A percentile compares a stretch with the other conserved stretches of the same genome.
Evolutionary conservation across 2,888 invertebrate species (phyloP).

Genomic region (Nudaria mundana): DNA sequence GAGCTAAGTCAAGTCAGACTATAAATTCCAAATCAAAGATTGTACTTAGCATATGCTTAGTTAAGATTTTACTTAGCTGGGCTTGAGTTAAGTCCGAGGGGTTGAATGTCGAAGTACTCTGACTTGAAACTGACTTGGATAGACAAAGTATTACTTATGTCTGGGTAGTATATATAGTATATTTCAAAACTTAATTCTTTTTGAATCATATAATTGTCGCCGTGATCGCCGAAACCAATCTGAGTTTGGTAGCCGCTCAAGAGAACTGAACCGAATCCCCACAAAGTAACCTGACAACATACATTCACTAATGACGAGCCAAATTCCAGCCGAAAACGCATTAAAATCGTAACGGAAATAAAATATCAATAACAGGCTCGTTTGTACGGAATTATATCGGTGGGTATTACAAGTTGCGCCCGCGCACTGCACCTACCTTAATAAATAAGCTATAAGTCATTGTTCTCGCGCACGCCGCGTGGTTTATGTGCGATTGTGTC

Average conservation of each 20-base stretch:
- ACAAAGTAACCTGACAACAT: slow-evolving; percentile 1
- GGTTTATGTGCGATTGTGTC: slow-evolving; percentile 66
- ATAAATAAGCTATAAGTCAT: slow-evolving; percentile 57
- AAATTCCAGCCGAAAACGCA: slow-evolving; percentile 12
- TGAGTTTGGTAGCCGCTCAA: neutral
- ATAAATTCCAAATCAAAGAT: no score
- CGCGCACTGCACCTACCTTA: slow-evolving; percentile 30
- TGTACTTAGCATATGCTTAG: no score
- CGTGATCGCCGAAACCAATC: no score
- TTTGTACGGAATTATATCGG: slow-evolving; percentile 59
- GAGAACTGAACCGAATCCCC: neutral
- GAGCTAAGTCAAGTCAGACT: no score
- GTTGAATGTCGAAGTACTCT: no score
- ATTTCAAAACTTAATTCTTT: no score
- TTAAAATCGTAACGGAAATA: slow-evolving; percentile 40
- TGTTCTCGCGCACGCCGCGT: slow-evolving; percentile 59
- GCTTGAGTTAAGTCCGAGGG: no score
- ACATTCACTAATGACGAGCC: slow-evolving; percentile 11
- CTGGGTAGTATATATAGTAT: no score
- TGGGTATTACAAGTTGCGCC: slow-evolving; percentile 35
- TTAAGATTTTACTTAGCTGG: no score
- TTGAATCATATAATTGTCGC: no score
- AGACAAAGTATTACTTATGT: no score
- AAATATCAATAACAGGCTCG: slow-evolving; percentile 69
- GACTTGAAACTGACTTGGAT: no score